phyloP scores from a whole-genome alignment of 1,140 invertebrate genomes.

The Nomia melanderi region DNA sequence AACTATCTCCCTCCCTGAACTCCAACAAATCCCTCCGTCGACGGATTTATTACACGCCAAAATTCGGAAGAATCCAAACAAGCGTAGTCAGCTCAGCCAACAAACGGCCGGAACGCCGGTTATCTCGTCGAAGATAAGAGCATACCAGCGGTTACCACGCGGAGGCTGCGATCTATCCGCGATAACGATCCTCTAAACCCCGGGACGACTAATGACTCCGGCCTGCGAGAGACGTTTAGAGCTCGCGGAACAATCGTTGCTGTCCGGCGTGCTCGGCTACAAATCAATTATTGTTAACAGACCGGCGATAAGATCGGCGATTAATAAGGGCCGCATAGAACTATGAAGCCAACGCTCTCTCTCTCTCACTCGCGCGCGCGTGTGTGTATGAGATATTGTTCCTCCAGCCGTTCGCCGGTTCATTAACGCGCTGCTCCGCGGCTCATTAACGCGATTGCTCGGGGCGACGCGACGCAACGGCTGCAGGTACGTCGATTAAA shows the following conservation, averaged over 20 bases:
- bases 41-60: too few species aligned
- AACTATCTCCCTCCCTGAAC: too few species aligned
- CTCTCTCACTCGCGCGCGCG: too few species aligned
- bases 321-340: neutral
- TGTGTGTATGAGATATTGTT: too few species aligned
- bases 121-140: too few species aligned
- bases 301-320: slow-evolving; percentile 25
- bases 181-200: slow-evolving; percentile 19
- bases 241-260: neutral
- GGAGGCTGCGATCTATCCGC: too few species aligned
- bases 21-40: too few species aligned
- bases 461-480: neutral
- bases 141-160: too few species aligned
- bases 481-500: slow-evolving; percentile 11
- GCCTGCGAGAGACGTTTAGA: slow-evolving; percentile 8
- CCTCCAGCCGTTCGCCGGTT: neutral
- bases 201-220: neutral
- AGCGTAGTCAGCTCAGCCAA: too few species aligned
- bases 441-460: neutral
- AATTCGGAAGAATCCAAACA: too few species aligned
- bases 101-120: too few species aligned
- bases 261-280: neutral
- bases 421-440: neutral
- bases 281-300: slow-evolving; percentile 27
- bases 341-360: neutral